Conservation (phyloP, 2,113 vertebrate species). For the Pavo muticus region DNA sequence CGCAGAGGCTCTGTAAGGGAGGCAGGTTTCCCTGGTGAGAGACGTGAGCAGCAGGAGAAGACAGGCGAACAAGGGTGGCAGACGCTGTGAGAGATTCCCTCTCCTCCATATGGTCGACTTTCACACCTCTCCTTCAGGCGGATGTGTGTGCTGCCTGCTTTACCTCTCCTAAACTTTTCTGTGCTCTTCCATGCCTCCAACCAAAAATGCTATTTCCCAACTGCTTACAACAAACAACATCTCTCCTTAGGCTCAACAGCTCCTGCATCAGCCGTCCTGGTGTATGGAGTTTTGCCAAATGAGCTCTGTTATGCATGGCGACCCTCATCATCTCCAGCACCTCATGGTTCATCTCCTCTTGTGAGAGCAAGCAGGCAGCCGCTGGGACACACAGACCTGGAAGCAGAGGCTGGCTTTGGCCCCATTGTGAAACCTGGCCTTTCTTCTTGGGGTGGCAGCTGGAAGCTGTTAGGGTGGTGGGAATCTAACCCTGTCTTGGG, state of each 20-base stretch:
- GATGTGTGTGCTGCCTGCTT: background rate
- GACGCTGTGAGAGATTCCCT: background rate
- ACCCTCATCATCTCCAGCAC: background rate
- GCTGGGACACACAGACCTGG: background rate
- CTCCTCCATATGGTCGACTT: constrained; percentile 42
- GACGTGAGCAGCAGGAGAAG: constrained; percentile 21
- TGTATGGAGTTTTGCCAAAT: background rate
- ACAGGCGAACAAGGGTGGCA: background rate
- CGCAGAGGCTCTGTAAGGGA: background rate
- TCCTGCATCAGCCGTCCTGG: rapidly evolving
- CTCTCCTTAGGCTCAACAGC: background rate
- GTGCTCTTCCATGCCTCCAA: constrained; percentile 43
- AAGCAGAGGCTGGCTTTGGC: background rate
- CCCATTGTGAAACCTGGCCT: background rate
- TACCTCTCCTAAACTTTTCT: constrained; percentile 34
- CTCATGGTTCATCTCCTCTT: rapidly evolving
- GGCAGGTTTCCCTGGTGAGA: constrained; percentile 16
- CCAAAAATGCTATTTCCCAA: background rate
- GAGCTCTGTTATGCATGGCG: rapidly evolving
- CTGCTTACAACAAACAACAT: background rate
- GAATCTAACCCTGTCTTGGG: background rate
- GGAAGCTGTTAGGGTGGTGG: background rate
- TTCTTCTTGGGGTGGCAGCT: background rate
- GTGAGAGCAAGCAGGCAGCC: rapidly evolving
- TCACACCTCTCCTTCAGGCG: background rate